Evolutionary conservation across 2,113 vertebrate genomes (phyloP).

Genomic region (Myiagra hebetior): DNA sequence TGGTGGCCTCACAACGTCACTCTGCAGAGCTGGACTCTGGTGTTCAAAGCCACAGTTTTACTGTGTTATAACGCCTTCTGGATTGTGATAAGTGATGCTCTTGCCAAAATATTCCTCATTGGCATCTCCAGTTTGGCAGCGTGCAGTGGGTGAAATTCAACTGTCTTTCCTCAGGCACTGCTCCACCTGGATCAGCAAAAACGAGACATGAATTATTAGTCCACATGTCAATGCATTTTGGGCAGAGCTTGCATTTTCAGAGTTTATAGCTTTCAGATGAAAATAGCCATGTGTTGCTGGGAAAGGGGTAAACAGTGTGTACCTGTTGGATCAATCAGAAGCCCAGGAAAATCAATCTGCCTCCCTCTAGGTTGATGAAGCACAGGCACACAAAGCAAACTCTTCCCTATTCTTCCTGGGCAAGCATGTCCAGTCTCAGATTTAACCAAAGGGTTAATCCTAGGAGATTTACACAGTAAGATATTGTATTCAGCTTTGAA

Average conservation of each 20-base stretch:
- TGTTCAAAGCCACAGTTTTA: neutral
- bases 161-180: neutral
- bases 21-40: neutral
- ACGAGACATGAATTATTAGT: neutral
- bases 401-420: neutral
- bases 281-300: neutral
- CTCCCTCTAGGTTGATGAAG: neutral
- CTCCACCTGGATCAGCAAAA: neutral
- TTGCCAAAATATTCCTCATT: neutral
- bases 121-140: neutral
- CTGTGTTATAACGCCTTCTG: neutral
- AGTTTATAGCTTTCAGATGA: neutral
- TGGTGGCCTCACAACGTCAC: neutral
- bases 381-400: constrained; percentile 10
- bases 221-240: neutral
- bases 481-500: constrained; percentile 64
- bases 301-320: neutral
- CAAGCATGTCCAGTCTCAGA: constrained; percentile 28
- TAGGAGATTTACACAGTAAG: constrained; percentile 60
- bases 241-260: neutral
- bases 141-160: fast-evolving
- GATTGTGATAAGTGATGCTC: neutral
- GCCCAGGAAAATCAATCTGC: neutral
- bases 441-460: constrained; percentile 68
- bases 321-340: neutral